Evolutionary conservation across 2,797 vertebrate species (phyloP), one percentile per base, ranked within the genome.

Genomic region (Tadarida brasiliensis): DNA sequence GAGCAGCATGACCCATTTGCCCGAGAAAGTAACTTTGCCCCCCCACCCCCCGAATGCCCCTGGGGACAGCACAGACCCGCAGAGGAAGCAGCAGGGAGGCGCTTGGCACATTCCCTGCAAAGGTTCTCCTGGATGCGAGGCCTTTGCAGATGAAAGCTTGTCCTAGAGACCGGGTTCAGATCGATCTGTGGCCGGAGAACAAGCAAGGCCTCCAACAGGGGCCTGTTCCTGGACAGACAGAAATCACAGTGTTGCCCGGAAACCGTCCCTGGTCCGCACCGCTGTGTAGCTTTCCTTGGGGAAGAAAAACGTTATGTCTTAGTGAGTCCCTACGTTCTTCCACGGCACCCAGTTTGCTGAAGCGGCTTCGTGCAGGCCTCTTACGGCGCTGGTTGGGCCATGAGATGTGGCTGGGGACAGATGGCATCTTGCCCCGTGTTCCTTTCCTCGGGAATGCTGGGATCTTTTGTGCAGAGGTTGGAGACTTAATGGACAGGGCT

Each of bases 61-160:
- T 12, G 4, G 1, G 39, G 12, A 1, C 35, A 33, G 35, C 57
- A 15, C 26, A 67, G 76, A 65, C 8, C 9, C 15, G 2, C 30
- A 33, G 33, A 14, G 14, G 0, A 26, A 28, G 11, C 65, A 30
- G 71, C 24, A 51, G 33, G 65, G 26, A 67, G 33, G 56, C 17
- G 2, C 26, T 47, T 47, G 47, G 65, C 35, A 82, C n/a, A 83
- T 44, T 24, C 74, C 56, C 44, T 33, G 73, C 83, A 54, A 26
- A 91, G 19, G 7, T 56, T 49, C 68, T 83, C 30, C 35, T 49
- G 56, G 35, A 30, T 8, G 0, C 22, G 77, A 89, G 71, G 33
- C n/a, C 83, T 94, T n/a, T 44, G 78, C 28, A 94, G 94, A 35
- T 0, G 12, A 90, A 91, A 91, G n/a, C 28, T 44, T 8, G 39